Conservation (phyloP, 2,113 vertebrate species). For the Albula goreensis region DNA sequence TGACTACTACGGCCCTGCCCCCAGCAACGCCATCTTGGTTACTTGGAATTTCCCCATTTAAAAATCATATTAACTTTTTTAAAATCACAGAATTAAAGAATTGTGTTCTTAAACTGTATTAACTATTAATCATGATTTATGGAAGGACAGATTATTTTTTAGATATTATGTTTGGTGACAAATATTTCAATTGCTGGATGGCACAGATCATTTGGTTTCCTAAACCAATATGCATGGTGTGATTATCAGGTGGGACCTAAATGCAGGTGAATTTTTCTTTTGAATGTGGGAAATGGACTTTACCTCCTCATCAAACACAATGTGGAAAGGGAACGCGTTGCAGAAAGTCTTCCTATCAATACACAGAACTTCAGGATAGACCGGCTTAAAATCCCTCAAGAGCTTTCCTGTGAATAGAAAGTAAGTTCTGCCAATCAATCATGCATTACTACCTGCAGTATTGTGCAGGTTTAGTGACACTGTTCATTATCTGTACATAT, state of each 20-base stretch:
- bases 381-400: conserved; percentile 70
- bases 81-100: too few relatives aligned
- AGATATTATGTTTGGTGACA: too few relatives aligned
- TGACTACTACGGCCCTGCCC: too few relatives aligned
- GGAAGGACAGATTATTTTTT: too few relatives aligned
- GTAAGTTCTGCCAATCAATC: background rate
- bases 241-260: background rate
- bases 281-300: background rate
- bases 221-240: background rate
- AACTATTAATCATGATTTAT: too few relatives aligned
- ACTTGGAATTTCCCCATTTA: too few relatives aligned
- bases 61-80: too few relatives aligned
- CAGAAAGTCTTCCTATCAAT: conserved; percentile 76
- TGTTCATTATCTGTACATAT: background rate
- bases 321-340: conserved; percentile 76
- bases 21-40: too few relatives aligned
- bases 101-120: too few relatives aligned
- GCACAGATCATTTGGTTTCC: background rate
- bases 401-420: conserved; percentile 62
- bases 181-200: background rate
- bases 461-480: background rate
- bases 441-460: background rate
- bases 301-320: conserved; percentile 80
- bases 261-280: background rate
- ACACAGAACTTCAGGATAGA: conserved; percentile 72